Conservation (phyloP, 2,797 vertebrate species). For the Sciurus carolinensis region DNA sequence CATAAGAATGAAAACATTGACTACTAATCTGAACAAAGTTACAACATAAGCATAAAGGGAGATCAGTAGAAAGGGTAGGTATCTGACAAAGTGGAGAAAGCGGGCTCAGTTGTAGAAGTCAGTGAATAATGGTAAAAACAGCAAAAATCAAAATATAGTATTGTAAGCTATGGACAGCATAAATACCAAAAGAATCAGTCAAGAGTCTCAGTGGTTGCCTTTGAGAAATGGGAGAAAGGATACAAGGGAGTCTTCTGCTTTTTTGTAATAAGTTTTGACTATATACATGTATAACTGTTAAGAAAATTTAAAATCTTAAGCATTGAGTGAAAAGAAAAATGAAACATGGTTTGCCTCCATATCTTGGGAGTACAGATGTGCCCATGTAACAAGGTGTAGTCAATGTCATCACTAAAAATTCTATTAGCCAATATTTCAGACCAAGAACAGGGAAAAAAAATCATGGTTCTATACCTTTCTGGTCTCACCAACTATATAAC, state of each 20-base stretch:
- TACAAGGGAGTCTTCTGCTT: background rate
- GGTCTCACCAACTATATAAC: slow-evolving; percentile 7
- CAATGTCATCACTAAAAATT: slow-evolving; percentile 16
- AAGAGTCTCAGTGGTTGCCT: background rate
- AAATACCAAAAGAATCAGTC: background rate
- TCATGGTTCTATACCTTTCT: background rate
- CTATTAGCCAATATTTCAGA: slow-evolving; percentile 25
- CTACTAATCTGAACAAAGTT: slow-evolving; percentile 12
- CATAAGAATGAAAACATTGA: background rate
- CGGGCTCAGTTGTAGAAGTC: background rate
- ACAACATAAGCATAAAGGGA: background rate
- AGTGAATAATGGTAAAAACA: slow-evolving; percentile 1
- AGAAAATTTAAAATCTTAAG: background rate
- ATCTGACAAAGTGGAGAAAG: background rate
- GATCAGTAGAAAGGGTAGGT: background rate
- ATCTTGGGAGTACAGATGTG: background rate
- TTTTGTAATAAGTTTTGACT: background rate
- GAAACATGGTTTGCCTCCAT: background rate
- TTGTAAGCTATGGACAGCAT: background rate
- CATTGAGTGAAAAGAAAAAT: background rate
- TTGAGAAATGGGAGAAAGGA: background rate
- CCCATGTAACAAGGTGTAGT: slow-evolving; percentile 5
- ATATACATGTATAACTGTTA: background rate
- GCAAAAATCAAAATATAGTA: slow-evolving; percentile 25
- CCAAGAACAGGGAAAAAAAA: background rate